phyloP scores from a whole-genome alignment of 2,797 vertebrate species.

The Sebastes iracundus region DNA sequence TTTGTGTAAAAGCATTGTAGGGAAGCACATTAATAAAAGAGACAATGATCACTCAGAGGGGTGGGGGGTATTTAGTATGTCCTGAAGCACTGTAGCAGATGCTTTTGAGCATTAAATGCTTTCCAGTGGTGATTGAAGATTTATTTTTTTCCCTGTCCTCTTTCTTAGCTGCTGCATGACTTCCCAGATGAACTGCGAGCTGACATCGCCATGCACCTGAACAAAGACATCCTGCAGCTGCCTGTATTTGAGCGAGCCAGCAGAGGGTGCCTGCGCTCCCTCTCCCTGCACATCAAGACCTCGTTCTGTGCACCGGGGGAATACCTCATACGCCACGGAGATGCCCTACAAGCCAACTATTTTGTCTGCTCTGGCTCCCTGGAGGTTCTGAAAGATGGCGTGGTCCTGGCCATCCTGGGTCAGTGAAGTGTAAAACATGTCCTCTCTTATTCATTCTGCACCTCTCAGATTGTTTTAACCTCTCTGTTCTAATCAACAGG shows the following conservation, averaged over 20 bases:
- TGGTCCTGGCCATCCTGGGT: conserved; percentile 96
- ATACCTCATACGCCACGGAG: conserved; percentile 93
- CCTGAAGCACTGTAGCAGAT: not conserved
- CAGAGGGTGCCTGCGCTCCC: conserved; percentile 93
- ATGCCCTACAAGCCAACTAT: conserved; percentile 93
- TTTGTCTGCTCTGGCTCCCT: conserved; percentile 95
- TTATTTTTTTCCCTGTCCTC: not conserved
- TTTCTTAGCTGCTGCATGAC: conserved; percentile 90
- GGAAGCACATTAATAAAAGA: not conserved
- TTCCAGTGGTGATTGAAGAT: not conserved
- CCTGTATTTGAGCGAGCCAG: conserved; percentile 92
- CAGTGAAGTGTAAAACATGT: conserved; percentile 55
- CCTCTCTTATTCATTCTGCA: not conserved
- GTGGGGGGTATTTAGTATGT: not conserved
- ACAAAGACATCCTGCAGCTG: conserved; percentile 97
- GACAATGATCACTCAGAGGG: not conserved
- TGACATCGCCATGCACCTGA: conserved; percentile 95
- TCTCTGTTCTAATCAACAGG: conserved; percentile 74
- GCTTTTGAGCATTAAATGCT: not conserved
- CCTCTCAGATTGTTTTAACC: not conserved
- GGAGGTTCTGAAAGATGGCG: conserved; percentile 92
- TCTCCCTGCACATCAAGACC: conserved; percentile 96
- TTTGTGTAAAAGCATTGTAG: not conserved
- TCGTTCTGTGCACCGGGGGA: conserved; percentile 96
- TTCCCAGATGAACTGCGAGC: conserved; percentile 95